Evolutionary conservation across 2,888 invertebrate species (phyloP).

Genomic region (Lasius fuliginosus): DNA sequence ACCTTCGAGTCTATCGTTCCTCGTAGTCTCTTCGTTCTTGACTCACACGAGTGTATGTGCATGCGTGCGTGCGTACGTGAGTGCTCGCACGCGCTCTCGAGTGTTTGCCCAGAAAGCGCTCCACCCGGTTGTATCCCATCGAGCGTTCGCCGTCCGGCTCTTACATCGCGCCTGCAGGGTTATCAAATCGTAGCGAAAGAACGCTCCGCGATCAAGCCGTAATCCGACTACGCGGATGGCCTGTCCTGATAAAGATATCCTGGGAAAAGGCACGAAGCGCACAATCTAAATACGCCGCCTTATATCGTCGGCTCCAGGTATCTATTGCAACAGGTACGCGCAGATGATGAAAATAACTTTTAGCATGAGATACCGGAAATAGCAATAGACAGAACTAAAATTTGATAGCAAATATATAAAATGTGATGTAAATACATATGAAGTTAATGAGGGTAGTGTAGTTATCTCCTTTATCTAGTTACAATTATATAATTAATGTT

Average conservation of each 20-base stretch:
- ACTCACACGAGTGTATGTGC: neutral
- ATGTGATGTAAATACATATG: neutral
- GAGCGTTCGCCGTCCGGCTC: constrained; percentile 46
- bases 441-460: neutral
- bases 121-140: constrained; percentile 68
- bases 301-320: constrained; percentile 64
- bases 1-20: constrained; percentile 60
- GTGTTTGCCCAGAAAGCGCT: constrained; percentile 70
- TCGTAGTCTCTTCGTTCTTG: constrained; percentile 51
- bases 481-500: neutral
- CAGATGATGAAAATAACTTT: constrained; percentile 21
- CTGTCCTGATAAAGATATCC: constrained; percentile 79
- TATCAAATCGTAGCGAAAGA: constrained; percentile 74
- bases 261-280: constrained; percentile 69
- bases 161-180: constrained; percentile 69
- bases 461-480: neutral
- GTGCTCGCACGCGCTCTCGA: constrained; percentile 53
- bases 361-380: neutral
- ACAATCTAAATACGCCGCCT: constrained; percentile 59
- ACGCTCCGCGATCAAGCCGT: constrained; percentile 72
- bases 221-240: constrained; percentile 70
- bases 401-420: neutral
- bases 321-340: constrained; percentile 59
- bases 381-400: neutral
- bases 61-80: neutral